Evolutionary conservation across 2,113 vertebrate genomes (phyloP).

Genomic region (Bufo bufo): DNA sequence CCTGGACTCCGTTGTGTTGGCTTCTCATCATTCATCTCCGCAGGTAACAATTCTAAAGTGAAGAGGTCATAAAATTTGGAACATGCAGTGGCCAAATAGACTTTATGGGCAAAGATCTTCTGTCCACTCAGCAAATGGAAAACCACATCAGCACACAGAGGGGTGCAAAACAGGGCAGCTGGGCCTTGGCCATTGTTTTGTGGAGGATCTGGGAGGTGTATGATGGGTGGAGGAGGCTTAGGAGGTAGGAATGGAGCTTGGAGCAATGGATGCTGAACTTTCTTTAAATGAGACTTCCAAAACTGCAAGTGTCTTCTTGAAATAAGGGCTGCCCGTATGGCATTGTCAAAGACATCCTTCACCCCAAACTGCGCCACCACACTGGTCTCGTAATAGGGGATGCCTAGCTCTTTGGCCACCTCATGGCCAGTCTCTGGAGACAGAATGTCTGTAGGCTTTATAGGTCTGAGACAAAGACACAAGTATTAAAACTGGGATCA

Average conservation of each 20-base stretch:
- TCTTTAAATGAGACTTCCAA: constrained; percentile 91
- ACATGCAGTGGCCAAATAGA: constrained; percentile 88
- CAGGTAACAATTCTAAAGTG: constrained; percentile 69
- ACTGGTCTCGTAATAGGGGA: constrained; percentile 90
- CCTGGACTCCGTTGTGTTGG: fast-evolving
- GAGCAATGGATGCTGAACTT: constrained; percentile 84
- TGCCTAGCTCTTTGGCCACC: constrained; percentile 87
- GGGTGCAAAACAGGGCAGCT: constrained; percentile 78
- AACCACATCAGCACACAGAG: constrained; percentile 82
- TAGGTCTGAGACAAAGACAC: constrained; percentile 72
- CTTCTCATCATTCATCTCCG: background rate
- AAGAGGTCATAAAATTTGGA: constrained; percentile 91
- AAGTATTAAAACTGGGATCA: background rate
- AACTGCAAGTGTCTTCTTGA: constrained; percentile 89
- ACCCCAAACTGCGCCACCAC: constrained; percentile 91
- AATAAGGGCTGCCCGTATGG: constrained; percentile 88
- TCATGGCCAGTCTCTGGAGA: constrained; percentile 86
- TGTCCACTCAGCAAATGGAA: constrained; percentile 80
- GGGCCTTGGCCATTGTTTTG: constrained; percentile 71
- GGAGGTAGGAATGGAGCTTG: constrained; percentile 88
- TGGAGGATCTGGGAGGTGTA: constrained; percentile 79
- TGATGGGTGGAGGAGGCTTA: constrained; percentile 81
- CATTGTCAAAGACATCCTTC: constrained; percentile 92
- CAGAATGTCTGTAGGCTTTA: constrained; percentile 88
- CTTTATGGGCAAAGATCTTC: constrained; percentile 82